Percentiles rank a stretch among this genome's conserved stretches.
These are phyloP conservation scores for Apomyelois bistriatella DNA, from an alignment of 2,888 invertebrate species.

Conservation along the genomic window DNA sequence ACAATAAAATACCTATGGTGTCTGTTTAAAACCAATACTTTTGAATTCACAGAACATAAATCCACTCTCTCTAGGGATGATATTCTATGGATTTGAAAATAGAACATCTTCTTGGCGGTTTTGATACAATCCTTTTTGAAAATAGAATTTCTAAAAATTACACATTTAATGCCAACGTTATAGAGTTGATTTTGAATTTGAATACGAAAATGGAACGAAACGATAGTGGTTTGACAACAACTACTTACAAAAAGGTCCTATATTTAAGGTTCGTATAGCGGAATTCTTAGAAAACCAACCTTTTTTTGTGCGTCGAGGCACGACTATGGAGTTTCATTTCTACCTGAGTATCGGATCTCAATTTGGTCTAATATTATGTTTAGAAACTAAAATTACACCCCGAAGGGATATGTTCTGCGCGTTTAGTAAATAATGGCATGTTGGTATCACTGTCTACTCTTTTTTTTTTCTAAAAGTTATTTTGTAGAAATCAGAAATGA, in stretches of 20 bases:
- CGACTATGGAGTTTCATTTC: conserved; percentile 41
- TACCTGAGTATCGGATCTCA: conserved; percentile 42
- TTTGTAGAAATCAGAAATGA: not conserved
- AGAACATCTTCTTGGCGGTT: not conserved
- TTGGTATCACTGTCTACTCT: not conserved
- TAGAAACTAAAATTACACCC: conserved; percentile 12
- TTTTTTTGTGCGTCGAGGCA: conserved; percentile 39
- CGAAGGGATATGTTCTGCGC: conserved; percentile 6
- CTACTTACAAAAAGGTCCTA: conserved; percentile 33
- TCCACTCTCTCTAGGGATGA: not conserved
- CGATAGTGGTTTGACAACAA: conserved; percentile 24
- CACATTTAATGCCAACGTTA: not conserved
- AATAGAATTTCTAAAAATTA: not conserved
- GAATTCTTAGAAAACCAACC: conserved; percentile 56
- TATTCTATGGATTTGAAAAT: not conserved
- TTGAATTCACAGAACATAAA: conserved; percentile 1
- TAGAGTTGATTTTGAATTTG: not conserved
- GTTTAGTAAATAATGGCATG: conserved; percentile 12
- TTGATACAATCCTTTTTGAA: not conserved
- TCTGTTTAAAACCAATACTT: conserved; percentile 9
- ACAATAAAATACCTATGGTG: conserved; percentile 3
- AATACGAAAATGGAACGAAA: conserved; percentile 13
- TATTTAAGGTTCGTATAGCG: conserved; percentile 24
- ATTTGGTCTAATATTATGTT: conserved; percentile 23
- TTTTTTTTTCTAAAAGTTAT: not conserved